Base-by-base conservation (phyloP, 2,113 vertebrate species). In the Aplodontia rufa region DNA sequence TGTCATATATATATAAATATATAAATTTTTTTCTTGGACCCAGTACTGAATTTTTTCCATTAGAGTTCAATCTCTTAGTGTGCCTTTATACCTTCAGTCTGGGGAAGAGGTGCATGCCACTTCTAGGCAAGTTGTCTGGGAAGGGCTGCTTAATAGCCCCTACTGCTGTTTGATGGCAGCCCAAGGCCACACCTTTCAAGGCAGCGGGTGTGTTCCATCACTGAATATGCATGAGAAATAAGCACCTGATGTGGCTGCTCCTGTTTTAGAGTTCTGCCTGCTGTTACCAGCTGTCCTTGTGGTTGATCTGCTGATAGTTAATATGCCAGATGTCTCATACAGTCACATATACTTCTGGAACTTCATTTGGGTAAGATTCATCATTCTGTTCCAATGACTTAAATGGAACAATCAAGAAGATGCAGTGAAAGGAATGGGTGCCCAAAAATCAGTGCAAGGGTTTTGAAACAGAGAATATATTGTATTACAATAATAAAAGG, bases 151-250 rank as follows among this genome's bases (percentile, higher is more conserved):
- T 64, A 35, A 32, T 51, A 45, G 37, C 47, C 72, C 40, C n/a
- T 22, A 22, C 16, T 47, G 8, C 42, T 28, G 13, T 81, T 47
- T 75, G 86, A 30, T 1, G 1, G 74, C 45, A 85, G 42, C 72
- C 45, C 6, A 40, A 32, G 71, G 30, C n/a, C 2, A 6, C 32
- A n/a, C 3, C 37, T 32, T 55, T 76, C n/a, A 60, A 76, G 93
- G 79, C 17, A 81, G 53, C 47, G 2, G 35, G 11, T 89, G 72
- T 79, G 37, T 37, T 76, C 82, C 58, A 22, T 81, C 74, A 47
- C 35, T 12, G 30, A 45, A 55, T 88, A 68, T 64, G 13, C 47
- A 80, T 94, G 87, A 83, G 42, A 95, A 86, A 94, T 86, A 92
- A 85, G 47, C 71, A 71, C 16, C 82, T 47, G 45, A 93, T 81